phyloP scores from a whole-genome alignment of 2,113 vertebrate species.

The Sceloporus undulatus region DNA sequence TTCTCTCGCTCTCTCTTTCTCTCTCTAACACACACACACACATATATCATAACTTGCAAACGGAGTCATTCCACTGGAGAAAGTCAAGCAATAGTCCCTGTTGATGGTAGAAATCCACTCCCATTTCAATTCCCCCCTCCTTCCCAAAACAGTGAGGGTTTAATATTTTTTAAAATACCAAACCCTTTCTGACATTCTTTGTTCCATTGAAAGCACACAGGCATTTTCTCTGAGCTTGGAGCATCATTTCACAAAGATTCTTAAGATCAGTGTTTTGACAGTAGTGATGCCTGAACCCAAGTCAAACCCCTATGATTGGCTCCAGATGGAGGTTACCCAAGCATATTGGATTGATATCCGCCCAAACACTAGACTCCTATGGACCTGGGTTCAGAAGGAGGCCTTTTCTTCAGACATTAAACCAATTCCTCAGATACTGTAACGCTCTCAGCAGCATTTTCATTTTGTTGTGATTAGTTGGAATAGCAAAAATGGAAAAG shows the following conservation, averaged over 20 bases:
- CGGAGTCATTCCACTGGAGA: neutral
- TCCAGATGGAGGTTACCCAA: neutral
- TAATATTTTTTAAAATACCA: too few relatives aligned
- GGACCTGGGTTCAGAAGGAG: neutral
- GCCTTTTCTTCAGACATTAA: neutral
- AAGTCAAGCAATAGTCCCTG: neutral
- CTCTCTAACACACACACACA: too few relatives aligned
- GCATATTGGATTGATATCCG: neutral
- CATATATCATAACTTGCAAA: neutral
- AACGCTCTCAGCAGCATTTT: neutral
- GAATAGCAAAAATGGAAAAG: neutral
- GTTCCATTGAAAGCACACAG: neutral
- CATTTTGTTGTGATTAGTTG: neutral
- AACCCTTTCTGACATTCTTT: neutral
- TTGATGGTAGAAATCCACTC: neutral
- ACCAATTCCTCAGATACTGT: neutral
- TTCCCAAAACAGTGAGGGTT: too few relatives aligned
- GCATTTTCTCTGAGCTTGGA: neutral
- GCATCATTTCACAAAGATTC: neutral
- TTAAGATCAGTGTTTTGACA: neutral
- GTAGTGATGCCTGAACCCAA: neutral
- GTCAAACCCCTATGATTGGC: too few relatives aligned
- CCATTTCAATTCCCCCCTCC: neutral
- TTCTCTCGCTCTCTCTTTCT: too few relatives aligned
- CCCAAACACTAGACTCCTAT: neutral